phyloP scores from a whole-genome alignment of 64 coral and sea anemone species.

The Stylophora pistillata region DNA sequence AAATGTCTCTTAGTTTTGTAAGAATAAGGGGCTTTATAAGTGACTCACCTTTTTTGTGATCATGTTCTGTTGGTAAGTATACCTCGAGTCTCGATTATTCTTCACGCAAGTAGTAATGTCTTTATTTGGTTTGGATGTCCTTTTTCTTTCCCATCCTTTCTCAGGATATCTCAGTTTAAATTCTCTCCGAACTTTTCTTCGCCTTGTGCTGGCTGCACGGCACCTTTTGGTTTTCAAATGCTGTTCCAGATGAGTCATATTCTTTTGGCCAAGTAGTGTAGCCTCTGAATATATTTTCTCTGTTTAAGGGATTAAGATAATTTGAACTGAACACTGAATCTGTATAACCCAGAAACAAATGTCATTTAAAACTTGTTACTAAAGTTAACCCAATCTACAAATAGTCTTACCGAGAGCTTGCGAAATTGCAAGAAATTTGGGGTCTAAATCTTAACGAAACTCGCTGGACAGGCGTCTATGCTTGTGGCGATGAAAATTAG shows the following conservation, averaged over 20 bases:
- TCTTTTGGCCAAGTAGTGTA: slow-evolving; percentile 38
- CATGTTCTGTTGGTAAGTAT: slow-evolving; percentile 61
- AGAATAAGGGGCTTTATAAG: neutral
- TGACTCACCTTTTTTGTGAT: slow-evolving; percentile 56
- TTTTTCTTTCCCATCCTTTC: slow-evolving; percentile 33
- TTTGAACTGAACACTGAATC: neutral
- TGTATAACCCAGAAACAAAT: neutral
- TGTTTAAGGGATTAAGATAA: neutral
- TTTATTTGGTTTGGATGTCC: slow-evolving; percentile 40
- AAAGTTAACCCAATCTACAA: neutral
- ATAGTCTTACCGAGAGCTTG: too few relatives aligned
- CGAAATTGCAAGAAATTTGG: too few relatives aligned
- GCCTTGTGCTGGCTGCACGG: slow-evolving; percentile 26
- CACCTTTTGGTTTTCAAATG: slow-evolving; percentile 39
- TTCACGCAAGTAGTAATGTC: slow-evolving; percentile 56
- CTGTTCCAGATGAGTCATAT: slow-evolving; percentile 48
- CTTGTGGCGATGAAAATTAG: too few relatives aligned
- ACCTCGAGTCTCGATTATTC: slow-evolving; percentile 26
- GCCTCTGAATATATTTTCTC: neutral
- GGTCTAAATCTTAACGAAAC: too few relatives aligned
- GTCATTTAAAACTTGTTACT: neutral
- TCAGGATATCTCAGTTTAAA: slow-evolving; percentile 56
- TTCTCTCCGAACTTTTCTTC: slow-evolving; percentile 45
- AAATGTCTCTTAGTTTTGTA: too few relatives aligned
- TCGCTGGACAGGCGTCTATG: too few relatives aligned